Conservation (phyloP, 1,140 invertebrate species). For the Polypedilum pembai region DNA sequence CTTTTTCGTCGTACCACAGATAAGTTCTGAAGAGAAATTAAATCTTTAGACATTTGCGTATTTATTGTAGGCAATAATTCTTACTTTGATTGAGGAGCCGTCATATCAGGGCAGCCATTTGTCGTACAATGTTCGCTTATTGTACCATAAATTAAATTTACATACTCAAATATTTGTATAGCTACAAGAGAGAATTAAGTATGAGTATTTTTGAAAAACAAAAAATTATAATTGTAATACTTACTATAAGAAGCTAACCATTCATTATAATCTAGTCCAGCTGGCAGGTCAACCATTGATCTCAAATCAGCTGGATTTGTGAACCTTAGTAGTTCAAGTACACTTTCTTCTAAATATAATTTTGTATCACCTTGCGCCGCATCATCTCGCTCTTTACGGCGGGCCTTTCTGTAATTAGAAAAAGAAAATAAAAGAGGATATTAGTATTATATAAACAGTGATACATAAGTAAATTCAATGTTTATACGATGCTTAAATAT, state of each 20-base stretch:
- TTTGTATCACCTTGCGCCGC: conserved; percentile 79
- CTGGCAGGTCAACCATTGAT: conserved; percentile 85
- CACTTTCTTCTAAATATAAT: conserved; percentile 88
- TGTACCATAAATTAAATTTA: conserved; percentile 94
- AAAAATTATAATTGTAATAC: conserved; percentile 40
- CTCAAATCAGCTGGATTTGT: conserved; percentile 80
- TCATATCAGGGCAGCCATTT: conserved; percentile 90
- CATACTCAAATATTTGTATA: conserved; percentile 95
- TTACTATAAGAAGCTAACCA: conserved; percentile 97
- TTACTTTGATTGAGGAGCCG: conserved; percentile 84
- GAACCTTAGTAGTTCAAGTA: conserved; percentile 78
- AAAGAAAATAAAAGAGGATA: conserved; percentile 26
- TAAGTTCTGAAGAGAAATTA: conserved; percentile 64
- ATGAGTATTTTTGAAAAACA: neutral
- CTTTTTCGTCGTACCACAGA: conserved; percentile 97
- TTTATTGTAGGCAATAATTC: conserved; percentile 28
- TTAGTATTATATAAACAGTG: neutral
- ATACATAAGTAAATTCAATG: too few relatives aligned
- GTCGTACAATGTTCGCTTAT: conserved; percentile 96
- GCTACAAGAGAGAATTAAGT: conserved; percentile 54
- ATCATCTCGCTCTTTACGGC: conserved; percentile 89
- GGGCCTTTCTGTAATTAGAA: conserved; percentile 76
- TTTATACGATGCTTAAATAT: too few relatives aligned
- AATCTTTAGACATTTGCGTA: neutral
- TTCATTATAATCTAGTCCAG: conserved; percentile 93